phyloP scores from a whole-genome alignment of 2,888 invertebrate genomes.

The Drosophila subsilvestris region DNA sequence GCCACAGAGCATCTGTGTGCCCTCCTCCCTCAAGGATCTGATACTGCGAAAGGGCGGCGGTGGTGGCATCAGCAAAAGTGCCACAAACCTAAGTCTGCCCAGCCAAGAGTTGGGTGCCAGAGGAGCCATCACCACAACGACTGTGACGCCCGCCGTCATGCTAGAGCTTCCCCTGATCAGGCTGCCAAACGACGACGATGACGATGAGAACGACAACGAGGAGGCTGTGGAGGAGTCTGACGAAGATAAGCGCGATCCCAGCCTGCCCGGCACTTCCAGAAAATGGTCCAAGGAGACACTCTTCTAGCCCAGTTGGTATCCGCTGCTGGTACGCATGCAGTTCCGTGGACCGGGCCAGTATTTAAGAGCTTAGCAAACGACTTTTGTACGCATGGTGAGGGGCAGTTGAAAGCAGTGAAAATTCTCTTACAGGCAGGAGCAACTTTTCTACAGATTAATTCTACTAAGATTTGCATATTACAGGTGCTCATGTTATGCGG shows the following conservation, averaged over 20 bases:
- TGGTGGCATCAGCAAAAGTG: conserved; percentile 63
- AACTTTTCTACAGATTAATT: too few relatives aligned
- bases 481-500: too few relatives aligned
- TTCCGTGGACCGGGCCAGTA: conserved; percentile 47
- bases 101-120: conserved; percentile 17
- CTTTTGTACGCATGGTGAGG: conserved; percentile 45
- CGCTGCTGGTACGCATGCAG: conserved; percentile 50
- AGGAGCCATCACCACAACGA: conserved; percentile 17
- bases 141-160: conserved; percentile 76
- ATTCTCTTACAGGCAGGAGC: background rate
- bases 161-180: conserved; percentile 84
- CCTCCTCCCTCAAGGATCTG: conserved; percentile 81
- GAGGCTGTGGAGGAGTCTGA: conserved; percentile 32
- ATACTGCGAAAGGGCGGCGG: conserved; percentile 73
- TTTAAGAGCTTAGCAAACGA: conserved; percentile 74
- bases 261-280: conserved; percentile 83
- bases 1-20: conserved; percentile 81
- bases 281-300: conserved; percentile 91
- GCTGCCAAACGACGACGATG: conserved; percentile 77
- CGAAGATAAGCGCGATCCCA: conserved; percentile 81
- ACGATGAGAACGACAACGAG: conserved; percentile 42
- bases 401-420: conserved; percentile 21
- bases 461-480: too few relatives aligned
- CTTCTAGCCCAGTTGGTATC: conserved; percentile 86
- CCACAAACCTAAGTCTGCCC: conserved; percentile 58